These are phyloP conservation scores for Lasioglossum pauxillum DNA, from an alignment of 2,888 invertebrate genomes.

Conservation along the genomic window DNA sequence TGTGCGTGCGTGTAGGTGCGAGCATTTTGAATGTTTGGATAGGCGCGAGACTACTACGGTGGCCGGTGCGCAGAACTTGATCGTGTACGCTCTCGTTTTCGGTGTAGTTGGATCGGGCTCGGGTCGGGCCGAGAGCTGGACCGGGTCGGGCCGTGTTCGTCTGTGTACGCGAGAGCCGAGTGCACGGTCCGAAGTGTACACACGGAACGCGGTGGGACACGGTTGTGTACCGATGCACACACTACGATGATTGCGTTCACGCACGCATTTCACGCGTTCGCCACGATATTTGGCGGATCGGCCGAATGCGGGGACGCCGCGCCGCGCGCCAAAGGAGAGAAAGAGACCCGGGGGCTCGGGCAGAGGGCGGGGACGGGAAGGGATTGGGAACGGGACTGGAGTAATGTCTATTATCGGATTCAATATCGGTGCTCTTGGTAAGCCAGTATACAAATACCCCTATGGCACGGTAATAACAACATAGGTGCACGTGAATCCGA, in stretches of 20 bases:
- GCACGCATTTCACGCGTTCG: slow-evolving; percentile 67
- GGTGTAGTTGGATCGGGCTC: not conserved
- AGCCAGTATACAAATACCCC: slow-evolving; percentile 84
- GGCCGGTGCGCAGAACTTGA: slow-evolving; percentile 35
- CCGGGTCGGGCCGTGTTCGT: not conserved
- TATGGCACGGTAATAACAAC: slow-evolving; percentile 83
- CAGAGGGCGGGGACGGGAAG: slow-evolving; percentile 36
- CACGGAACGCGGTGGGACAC: slow-evolving; percentile 38
- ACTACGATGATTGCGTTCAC: slow-evolving; percentile 66
- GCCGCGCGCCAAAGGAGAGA: slow-evolving; percentile 8
- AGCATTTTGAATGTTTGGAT: slow-evolving; percentile 58
- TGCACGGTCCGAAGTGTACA: slow-evolving; percentile 26
- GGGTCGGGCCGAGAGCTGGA: not conserved
- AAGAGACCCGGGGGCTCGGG: slow-evolving; percentile 3
- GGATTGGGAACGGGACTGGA: slow-evolving; percentile 62
- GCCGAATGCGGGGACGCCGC: slow-evolving; percentile 33
- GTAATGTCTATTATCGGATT: slow-evolving; percentile 84
- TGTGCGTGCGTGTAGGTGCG: slow-evolving; percentile 33
- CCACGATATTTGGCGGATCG: slow-evolving; percentile 71
- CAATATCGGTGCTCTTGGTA: slow-evolving; percentile 83
- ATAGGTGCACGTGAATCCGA: slow-evolving; percentile 82
- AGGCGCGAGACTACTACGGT: slow-evolving; percentile 49
- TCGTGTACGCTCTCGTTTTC: slow-evolving; percentile 46
- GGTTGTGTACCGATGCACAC: slow-evolving; percentile 56
- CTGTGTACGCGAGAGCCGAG: slow-evolving; percentile 23